These are phyloP conservation scores for Cirrhinus mrigala DNA, from an alignment of 2,797 vertebrate genomes.

Conservation along the genomic window DNA sequence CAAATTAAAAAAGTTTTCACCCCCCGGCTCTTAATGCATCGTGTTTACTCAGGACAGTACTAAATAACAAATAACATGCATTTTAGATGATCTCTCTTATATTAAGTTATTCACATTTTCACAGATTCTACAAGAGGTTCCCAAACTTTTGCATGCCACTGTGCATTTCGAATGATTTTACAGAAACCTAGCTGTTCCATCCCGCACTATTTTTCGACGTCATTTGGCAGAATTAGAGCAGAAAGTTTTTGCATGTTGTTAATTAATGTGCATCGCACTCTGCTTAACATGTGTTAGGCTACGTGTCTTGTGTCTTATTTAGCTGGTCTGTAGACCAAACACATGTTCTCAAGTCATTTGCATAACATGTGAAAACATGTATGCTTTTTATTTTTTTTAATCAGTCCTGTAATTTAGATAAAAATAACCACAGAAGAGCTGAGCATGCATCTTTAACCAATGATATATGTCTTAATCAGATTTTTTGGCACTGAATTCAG, in stretches of 20 bases:
- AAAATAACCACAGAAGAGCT: not conserved
- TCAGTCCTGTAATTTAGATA: not conserved
- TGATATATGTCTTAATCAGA: not conserved
- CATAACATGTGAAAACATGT: constrained; percentile 1
- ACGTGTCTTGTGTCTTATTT: constrained; percentile 17
- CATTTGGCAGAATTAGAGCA: not conserved
- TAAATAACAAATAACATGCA: too few relatives aligned
- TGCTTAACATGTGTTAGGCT: not conserved
- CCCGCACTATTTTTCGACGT: not conserved
- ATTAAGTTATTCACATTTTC: too few relatives aligned
- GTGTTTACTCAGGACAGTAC: too few relatives aligned
- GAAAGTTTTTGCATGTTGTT: constrained; percentile 25
- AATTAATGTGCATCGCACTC: constrained; percentile 41
- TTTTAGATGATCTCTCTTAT: too few relatives aligned
- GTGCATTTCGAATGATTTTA: not conserved
- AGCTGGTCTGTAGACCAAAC: constrained; percentile 1
- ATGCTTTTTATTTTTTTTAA: constrained; percentile 4
- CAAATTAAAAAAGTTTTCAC: too few relatives aligned
- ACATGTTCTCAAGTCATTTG: constrained; percentile 27
- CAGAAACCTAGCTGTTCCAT: not conserved
- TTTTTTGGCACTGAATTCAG: not conserved
- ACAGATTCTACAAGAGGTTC: too few relatives aligned
- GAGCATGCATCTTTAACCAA: not conserved
- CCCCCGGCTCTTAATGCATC: too few relatives aligned
- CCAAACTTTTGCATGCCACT: too few relatives aligned